A percentile compares a stretch with the other conserved stretches of the same genome.
Conservation (phyloP, 1,140 invertebrate species). For the Drosophila ohnishii region DNA sequence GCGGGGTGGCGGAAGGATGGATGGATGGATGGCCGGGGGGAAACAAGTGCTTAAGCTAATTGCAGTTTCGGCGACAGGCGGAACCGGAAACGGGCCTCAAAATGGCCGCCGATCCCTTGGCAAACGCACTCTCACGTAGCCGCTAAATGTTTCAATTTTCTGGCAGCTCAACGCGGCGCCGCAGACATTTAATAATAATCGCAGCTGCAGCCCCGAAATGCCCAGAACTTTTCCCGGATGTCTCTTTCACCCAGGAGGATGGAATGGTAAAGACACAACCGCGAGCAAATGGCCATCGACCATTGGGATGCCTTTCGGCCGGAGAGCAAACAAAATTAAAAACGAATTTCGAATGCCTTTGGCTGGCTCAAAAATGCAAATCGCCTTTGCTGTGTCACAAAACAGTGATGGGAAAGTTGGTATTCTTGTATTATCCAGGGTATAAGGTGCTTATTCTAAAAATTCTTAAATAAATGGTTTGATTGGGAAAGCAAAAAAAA, state of each 20-base stretch:
- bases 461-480: too few species aligned
- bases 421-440: too few species aligned
- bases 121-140: slow-evolving; percentile 66
- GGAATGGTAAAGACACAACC: slow-evolving; percentile 55
- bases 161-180: slow-evolving; percentile 68
- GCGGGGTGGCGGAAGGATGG: neutral
- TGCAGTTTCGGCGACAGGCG: slow-evolving; percentile 53
- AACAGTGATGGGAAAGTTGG: slow-evolving; percentile 18
- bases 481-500: neutral
- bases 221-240: slow-evolving; percentile 27
- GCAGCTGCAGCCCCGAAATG: slow-evolving; percentile 47
- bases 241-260: neutral
- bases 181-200: slow-evolving; percentile 73
- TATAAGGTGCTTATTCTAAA: neutral
- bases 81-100: slow-evolving; percentile 49
- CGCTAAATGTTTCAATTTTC: slow-evolving; percentile 74
- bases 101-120: slow-evolving; percentile 39
- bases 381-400: slow-evolving; percentile 44
- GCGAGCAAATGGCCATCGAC: slow-evolving; percentile 52
- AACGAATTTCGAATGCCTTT: slow-evolving; percentile 72
- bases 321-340: slow-evolving; percentile 77
- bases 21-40: too few species aligned
- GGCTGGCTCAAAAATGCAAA: slow-evolving; percentile 71
- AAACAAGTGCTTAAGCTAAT: slow-evolving; percentile 68
- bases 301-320: slow-evolving; percentile 47